Base-by-base conservation (phyloP, 2,113 vertebrate species). In the Burhinus bistriatus region DNA sequence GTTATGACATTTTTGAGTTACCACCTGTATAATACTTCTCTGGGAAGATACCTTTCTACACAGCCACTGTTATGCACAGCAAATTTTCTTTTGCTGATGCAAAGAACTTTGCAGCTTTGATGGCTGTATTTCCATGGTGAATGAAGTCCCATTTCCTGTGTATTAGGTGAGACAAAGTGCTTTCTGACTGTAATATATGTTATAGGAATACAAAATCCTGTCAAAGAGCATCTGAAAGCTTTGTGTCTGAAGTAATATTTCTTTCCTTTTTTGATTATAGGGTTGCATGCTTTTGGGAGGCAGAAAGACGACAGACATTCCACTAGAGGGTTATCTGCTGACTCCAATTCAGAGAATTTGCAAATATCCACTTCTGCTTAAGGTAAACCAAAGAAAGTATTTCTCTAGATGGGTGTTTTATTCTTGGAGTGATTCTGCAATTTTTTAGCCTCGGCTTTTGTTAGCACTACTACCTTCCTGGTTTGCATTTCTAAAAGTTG, bases 331-430 rank as follows among this genome's bases (percentile, higher is more conserved):
- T 77, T 99, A 99, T 98, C 98, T 99, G 76, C 98, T 99, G 69
- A 98, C 98, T 54, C 99, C 99, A 27, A 99, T 99, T 93, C 99
- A 99, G 98, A 99, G 99, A 97, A 99, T 99, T 97, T 99, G 99
- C 99, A 99, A 99, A 97, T 99, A 99, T 51, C 99, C 99, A 8
- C 99, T 99, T 65, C 98, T 99, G 49, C 98, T 99, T 38, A 99
- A 99, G 99, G 99, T 99, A 98, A 97, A 65, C 71, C 44, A 77
- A 76, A 83, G 27, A 58, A 93, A 88, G 49, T 77, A 62, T 84
- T 85, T 94, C 54, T 87, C 29, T 59, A 71, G 66, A 27, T 96
- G 30, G 10, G n/a, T 64, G 18, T 45, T 93, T 69, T 87, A 76
- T 90, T 90, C 85, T 76, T 94, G 12, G 21, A 61, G 25, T 49